Base-by-base conservation (phyloP, 2,797 vertebrate species). In the Philypnodon macrostomus region DNA sequence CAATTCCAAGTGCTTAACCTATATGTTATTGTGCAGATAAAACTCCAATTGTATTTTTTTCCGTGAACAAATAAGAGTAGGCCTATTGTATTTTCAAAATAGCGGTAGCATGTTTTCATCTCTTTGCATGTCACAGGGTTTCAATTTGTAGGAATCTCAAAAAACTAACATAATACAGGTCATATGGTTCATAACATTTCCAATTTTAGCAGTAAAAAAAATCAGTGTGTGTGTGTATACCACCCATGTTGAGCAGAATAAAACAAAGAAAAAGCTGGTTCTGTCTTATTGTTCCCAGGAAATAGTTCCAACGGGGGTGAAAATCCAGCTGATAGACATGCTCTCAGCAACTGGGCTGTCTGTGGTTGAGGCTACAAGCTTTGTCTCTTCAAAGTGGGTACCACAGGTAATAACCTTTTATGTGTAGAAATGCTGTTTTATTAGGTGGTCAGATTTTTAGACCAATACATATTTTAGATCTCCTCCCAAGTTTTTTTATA, bases 341-440 rank as follows among this genome's bases (percentile, higher is more conserved):
- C 94, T 99, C 61, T 98, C 95, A 36, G 89, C 86, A 86, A 92
- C 95, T 50, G 95, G 95, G 53, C 84, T 98, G 62, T 48, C 93
- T 69, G 93, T 90, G 61, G 92, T 98, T 53, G 96, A 98, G 89
- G 94, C 91, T 64, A 98, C 94, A 66, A 95, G 95, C 82, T 98
- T 98, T 69, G 95, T 98, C 63, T 98, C 95, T 70, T 93, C 94
- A 86, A 94, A 89, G 86, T 96, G 95, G 96, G 92, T 97, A 34
- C 93, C 94, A 16, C 95, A 97, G 95, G 95, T 98, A 93, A 66
- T 90, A 81, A 72, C 49, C 73, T 63, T 67, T 63, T 71, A 48
- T 85, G 41, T 47, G 52, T 13, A 46, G 47, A 14, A 40, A 60
- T 32, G 73, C 12, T 67, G 79, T 49, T 47, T 23, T 53, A 35